Conservation (phyloP, 2,888 invertebrate genomes). For the Parnassius mnemosyne region DNA sequence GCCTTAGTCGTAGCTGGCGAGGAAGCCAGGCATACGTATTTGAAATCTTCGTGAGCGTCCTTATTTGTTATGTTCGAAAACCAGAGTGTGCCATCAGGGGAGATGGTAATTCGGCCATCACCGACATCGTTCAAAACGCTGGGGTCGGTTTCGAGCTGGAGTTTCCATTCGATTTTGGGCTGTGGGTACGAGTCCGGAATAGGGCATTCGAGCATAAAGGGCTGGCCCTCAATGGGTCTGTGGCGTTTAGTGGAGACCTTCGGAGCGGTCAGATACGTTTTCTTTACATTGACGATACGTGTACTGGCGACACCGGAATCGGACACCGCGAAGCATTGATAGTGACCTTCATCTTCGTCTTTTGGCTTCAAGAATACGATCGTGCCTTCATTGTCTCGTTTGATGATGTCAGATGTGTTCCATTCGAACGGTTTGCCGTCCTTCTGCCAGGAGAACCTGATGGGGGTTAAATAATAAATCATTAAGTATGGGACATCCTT, state of each 20-base stretch:
- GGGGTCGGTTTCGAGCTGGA: constrained; percentile 41
- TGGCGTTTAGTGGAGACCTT: constrained; percentile 41
- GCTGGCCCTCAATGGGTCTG: constrained; percentile 54
- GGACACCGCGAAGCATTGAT: constrained; percentile 56
- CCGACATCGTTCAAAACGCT: constrained; percentile 39
- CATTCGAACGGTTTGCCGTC: constrained; percentile 46
- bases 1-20: constrained; percentile 48
- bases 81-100: constrained; percentile 57
- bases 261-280: constrained; percentile 44
- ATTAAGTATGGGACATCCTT: neutral
- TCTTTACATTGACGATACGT: constrained; percentile 44
- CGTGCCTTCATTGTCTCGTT: constrained; percentile 49
- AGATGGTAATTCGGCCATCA: constrained; percentile 47
- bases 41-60: constrained; percentile 44
- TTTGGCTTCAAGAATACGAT: constrained; percentile 52
- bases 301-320: constrained; percentile 52
- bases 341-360: constrained; percentile 51
- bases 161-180: constrained; percentile 57
- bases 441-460: constrained; percentile 60
- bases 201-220: constrained; percentile 55
- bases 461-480: constrained; percentile 3
- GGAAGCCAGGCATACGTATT: constrained; percentile 58
- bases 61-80: constrained; percentile 56
- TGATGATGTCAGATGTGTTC: constrained; percentile 35
- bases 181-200: constrained; percentile 57